Conservation (phyloP, 2,113 vertebrate species). For the Labeo rohita region DNA sequence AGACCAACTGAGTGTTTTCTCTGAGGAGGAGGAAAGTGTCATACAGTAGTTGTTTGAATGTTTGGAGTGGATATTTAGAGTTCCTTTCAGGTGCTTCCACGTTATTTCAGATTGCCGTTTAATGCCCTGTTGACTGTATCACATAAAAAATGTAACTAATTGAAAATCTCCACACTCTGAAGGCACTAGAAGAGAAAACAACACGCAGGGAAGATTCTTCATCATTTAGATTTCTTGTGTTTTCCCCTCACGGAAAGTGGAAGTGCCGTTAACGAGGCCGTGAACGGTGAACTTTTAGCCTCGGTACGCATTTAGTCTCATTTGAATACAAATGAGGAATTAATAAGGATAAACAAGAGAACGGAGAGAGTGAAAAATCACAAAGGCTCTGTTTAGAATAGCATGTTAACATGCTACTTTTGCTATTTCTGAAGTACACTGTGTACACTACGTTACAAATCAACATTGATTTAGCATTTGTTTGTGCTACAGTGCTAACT, state of each 20-base stretch:
- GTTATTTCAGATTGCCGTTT: neutral
- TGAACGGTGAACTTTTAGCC: conserved; percentile 27
- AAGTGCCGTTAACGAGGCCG: conserved; percentile 18
- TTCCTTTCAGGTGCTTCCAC: neutral
- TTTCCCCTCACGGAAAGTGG: neutral
- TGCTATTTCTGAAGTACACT: neutral
- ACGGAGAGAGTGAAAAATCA: neutral
- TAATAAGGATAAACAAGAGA: neutral
- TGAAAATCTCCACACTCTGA: conserved; percentile 50
- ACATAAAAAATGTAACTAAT: conserved; percentile 53
- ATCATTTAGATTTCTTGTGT: neutral
- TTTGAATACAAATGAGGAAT: conserved; percentile 43
- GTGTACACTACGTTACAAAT: neutral
- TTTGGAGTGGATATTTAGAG: neutral
- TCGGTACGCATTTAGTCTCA: neutral
- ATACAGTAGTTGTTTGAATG: neutral
- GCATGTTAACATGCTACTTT: neutral
- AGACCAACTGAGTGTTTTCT: conserved; percentile 4
- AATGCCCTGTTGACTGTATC: conserved; percentile 15
- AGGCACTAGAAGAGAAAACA: neutral
- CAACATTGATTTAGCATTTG: neutral
- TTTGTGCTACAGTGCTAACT: neutral
- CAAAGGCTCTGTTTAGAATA: neutral
- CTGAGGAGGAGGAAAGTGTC: neutral
- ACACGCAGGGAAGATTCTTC: neutral